Evolutionary conservation across 2,113 vertebrate species (phyloP).

Genomic region (Brachirus orientalis): DNA sequence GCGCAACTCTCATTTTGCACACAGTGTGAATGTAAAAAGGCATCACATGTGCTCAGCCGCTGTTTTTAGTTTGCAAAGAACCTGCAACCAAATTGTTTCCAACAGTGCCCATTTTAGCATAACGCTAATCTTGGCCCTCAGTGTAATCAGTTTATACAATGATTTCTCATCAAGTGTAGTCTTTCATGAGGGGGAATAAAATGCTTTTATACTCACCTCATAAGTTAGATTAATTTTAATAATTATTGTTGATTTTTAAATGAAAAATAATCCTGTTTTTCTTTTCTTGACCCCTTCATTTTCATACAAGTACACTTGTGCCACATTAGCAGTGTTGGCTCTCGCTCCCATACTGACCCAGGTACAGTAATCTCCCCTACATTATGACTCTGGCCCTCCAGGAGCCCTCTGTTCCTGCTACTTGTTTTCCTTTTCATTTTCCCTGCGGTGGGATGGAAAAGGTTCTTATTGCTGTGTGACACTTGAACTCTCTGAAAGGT

Average conservation of each 20-base stretch:
- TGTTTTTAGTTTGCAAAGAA: slow-evolving; percentile 65
- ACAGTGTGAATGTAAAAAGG: slow-evolving; percentile 72
- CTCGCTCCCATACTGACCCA: slow-evolving; percentile 67
- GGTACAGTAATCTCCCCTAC: slow-evolving; percentile 76
- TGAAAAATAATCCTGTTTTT: not conserved
- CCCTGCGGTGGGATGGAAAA: slow-evolving; percentile 76
- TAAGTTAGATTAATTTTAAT: slow-evolving; percentile 15
- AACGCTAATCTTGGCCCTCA: too few species aligned
- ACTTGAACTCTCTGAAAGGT: slow-evolving; percentile 84
- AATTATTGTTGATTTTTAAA: slow-evolving; percentile 45
- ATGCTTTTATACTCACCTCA: too few species aligned
- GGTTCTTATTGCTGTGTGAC: slow-evolving; percentile 81
- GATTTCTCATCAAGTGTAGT: not conserved
- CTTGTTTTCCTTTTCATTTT: slow-evolving; percentile 84
- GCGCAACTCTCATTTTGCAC: slow-evolving; percentile 72
- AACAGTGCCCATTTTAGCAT: slow-evolving; percentile 35
- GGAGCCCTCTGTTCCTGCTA: slow-evolving; percentile 74
- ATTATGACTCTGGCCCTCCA: slow-evolving; percentile 75
- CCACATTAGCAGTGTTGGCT: slow-evolving; percentile 74
- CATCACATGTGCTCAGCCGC: slow-evolving; percentile 59
- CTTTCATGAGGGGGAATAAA: not conserved
- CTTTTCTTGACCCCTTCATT: slow-evolving; percentile 52
- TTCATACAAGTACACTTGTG: slow-evolving; percentile 67
- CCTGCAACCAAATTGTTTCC: slow-evolving; percentile 52
- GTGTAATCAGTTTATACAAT: not conserved